Evolutionary conservation across 2,888 invertebrate genomes (phyloP).

Genomic region (Selenia dentaria): DNA sequence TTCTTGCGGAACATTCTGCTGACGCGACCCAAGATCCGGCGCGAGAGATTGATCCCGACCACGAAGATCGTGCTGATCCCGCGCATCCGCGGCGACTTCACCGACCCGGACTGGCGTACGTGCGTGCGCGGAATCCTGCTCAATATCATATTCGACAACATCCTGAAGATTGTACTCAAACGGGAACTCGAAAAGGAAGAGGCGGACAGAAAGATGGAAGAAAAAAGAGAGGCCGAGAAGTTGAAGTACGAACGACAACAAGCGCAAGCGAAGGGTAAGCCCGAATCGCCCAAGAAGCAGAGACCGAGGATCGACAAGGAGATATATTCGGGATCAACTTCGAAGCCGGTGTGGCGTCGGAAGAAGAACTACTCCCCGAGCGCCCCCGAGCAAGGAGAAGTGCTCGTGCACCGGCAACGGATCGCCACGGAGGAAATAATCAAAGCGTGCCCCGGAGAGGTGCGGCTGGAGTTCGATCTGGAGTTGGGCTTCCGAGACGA

Average conservation of each 20-base stretch:
- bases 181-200: constrained; percentile 29
- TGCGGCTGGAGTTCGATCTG: constrained; percentile 48
- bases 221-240: not conserved
- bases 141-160: constrained; percentile 48
- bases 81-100: constrained; percentile 41
- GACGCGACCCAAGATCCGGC: constrained; percentile 48
- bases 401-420: constrained; percentile 17
- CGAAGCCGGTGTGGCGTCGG: constrained; percentile 55
- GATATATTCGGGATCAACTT: constrained; percentile 43
- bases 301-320: constrained; percentile 27
- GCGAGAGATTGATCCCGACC: constrained; percentile 7
- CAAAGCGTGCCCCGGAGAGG: not conserved
- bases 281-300: not conserved
- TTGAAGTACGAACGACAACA: too few species aligned
- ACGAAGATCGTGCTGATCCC: constrained; percentile 38
- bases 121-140: constrained; percentile 42
- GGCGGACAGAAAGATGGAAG: not conserved
- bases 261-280: not conserved
- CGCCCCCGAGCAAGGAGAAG: constrained; percentile 20
- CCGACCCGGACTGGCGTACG: constrained; percentile 52
- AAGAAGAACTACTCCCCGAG: not conserved
- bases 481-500: constrained; percentile 41
- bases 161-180: constrained; percentile 49
- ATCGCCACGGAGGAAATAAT: constrained; percentile 1
- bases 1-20: constrained; percentile 55